Evolutionary conservation across 2,888 invertebrate species (phyloP), one percentile per base, ranked within the genome.

Genomic region (Eupithecia abbreviata): DNA sequence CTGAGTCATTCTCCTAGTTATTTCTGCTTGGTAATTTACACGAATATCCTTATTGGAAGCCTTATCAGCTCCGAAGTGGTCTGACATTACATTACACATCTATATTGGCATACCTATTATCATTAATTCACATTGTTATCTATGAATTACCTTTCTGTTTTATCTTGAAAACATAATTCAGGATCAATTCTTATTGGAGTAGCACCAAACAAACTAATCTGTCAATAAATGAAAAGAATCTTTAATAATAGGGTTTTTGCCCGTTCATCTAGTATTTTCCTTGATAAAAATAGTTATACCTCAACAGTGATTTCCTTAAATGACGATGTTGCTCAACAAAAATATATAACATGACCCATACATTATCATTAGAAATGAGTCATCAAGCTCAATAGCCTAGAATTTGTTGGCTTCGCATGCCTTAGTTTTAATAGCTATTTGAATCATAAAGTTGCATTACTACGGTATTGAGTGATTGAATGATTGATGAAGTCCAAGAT

Each of bases 1-100:
- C 84, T 80, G 80, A 82, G 80, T 82, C 82, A 82, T 78, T 68
- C 72, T 71, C 45, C 7, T 55, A 43, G 49, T 66, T n/a, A 49
- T n/a, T 49, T 68, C n/a, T 67, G 70, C 62, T 72, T 62, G 43
- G n/a, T 74, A 62, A 45, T 18, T 68, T 41, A 68, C 42, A 18
- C 65, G 42, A 55, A 71, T 55, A 42, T 68, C 71, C 74, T 71
- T 68, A 13, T 41, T 41, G n/a, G 18, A 7, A 30, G 47, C 45
- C n/a, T 71, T 75, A 75, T 75, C 73, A 77, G 71, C 47, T 45
- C 15, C 0, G 67, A 42, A 67, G n/a, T 41, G 67, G 55, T 41
- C 10, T 30, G 30, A 66, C 66, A 66, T 30, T 65, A 66, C 66
- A 66, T 30, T 65, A 42, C 66, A 66, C 15, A 42, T 66, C 41